phyloP scores from a whole-genome alignment of 2,888 invertebrate species.

The Drosophila lacicola region DNA sequence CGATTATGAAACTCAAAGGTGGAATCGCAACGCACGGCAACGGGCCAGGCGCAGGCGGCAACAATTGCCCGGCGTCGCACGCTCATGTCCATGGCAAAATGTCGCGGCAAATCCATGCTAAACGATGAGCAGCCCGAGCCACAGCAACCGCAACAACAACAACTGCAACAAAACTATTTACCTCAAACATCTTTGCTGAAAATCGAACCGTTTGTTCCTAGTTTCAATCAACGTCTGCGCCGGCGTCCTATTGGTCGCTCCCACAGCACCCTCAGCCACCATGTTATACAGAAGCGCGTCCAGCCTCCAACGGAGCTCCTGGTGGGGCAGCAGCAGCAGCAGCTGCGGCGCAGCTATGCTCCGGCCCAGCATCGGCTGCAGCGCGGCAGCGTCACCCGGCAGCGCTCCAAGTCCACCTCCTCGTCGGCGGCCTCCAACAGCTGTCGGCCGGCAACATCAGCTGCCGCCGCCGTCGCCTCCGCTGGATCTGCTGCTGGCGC shows the following conservation, averaged over 20 bases:
- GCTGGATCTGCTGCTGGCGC: slow-evolving; percentile 10
- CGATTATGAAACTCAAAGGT: slow-evolving; percentile 76
- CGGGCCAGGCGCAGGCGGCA: slow-evolving; percentile 55
- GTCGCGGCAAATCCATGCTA: slow-evolving; percentile 80
- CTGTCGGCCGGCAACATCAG: slow-evolving; percentile 67
- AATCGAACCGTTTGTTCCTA: slow-evolving; percentile 85
- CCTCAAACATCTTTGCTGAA: slow-evolving; percentile 85
- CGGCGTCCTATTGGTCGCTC: slow-evolving; percentile 84
- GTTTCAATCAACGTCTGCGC: slow-evolving; percentile 82
- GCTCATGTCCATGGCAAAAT: slow-evolving; percentile 83
- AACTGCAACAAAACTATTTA: slow-evolving; percentile 76
- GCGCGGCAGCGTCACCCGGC: slow-evolving; percentile 67
- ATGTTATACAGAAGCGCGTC: slow-evolving; percentile 75
- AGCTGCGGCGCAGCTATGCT: slow-evolving; percentile 65
- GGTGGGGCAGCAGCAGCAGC: slow-evolving; percentile 58
- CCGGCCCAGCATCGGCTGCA: slow-evolving; percentile 62
- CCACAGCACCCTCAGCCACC: slow-evolving; percentile 84
- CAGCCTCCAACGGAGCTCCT: slow-evolving; percentile 43
- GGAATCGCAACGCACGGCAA: slow-evolving; percentile 62
- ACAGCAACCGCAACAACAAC: slow-evolving; percentile 34
- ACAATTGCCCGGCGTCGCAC: slow-evolving; percentile 66
- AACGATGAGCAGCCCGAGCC: slow-evolving; percentile 68
- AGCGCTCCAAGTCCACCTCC: slow-evolving; percentile 82
- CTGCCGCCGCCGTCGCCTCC: slow-evolving; percentile 2
- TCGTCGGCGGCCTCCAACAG: slow-evolving; percentile 76